A percentile compares a stretch with the other conserved stretches of the same genome.
Conservation (phyloP, 2,113 vertebrate species). For the Heterotis niloticus region DNA sequence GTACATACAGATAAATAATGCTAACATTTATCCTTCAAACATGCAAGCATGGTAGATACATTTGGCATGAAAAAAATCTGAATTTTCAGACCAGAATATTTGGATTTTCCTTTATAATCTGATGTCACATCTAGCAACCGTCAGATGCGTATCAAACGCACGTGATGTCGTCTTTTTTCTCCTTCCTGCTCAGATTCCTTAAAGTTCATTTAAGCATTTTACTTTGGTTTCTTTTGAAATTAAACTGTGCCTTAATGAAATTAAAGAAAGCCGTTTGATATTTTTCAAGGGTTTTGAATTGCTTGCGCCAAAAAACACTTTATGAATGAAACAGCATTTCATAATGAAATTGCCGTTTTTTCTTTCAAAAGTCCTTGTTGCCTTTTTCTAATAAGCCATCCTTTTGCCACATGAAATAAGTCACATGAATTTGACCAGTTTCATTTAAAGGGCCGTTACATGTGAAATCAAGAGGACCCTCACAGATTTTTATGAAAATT, state of each 20-base stretch:
- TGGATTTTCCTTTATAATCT: too few species aligned
- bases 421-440: background rate
- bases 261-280: too few species aligned
- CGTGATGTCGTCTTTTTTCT: too few species aligned
- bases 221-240: background rate
- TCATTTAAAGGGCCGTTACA: conserved; percentile 14
- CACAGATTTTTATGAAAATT: background rate
- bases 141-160: too few species aligned
- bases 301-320: background rate
- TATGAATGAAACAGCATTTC: background rate
- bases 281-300: background rate
- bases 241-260: background rate
- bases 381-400: background rate
- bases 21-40: background rate
- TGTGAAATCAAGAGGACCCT: background rate
- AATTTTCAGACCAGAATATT: too few species aligned
- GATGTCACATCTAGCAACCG: too few species aligned
- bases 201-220: too few species aligned
- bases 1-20: background rate
- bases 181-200: too few species aligned
- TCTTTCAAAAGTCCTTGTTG: background rate
- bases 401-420: conserved; percentile 13
- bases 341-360: background rate
- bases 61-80: too few species aligned
- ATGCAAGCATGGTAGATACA: too few species aligned